Evolutionary conservation across 1,140 invertebrate species (phyloP).

Genomic region (Popillia japonica): DNA sequence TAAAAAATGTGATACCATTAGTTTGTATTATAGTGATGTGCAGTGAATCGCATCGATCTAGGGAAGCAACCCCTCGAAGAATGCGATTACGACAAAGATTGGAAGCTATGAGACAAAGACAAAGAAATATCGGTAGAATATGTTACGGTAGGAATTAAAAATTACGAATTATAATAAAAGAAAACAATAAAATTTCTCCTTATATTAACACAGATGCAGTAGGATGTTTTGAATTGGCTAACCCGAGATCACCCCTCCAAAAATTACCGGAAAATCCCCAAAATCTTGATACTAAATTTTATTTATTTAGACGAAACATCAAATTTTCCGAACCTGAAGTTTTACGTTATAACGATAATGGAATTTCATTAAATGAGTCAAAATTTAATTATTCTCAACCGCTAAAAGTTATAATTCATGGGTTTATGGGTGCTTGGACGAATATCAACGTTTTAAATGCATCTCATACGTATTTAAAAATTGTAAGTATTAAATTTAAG

Average conservation of each 20-base stretch:
- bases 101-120: not conserved
- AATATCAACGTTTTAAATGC: conserved; percentile 52
- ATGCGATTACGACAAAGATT: not conserved
- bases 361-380: conserved; percentile 60
- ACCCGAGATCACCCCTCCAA: not conserved
- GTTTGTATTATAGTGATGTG: not conserved
- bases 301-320: conserved; percentile 63
- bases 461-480: conserved; percentile 55
- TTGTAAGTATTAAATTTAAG: conserved; percentile 52
- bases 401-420: conserved; percentile 71
- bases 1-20: not conserved
- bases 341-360: conserved; percentile 56
- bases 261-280: conserved; percentile 47
- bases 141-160: conserved; percentile 11
- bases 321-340: conserved; percentile 54
- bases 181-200: not conserved
- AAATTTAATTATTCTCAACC: conserved; percentile 62
- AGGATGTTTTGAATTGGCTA: not conserved
- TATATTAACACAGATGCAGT: not conserved
- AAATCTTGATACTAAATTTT: conserved; percentile 65
- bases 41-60: not conserved
- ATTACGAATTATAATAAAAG: not conserved
- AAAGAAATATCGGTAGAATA: not conserved
- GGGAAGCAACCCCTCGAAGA: not conserved
- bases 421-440: conserved; percentile 58